Base-by-base conservation (phyloP, 2,797 vertebrate genomes). In the Pipistrellus pygmaeus region DNA sequence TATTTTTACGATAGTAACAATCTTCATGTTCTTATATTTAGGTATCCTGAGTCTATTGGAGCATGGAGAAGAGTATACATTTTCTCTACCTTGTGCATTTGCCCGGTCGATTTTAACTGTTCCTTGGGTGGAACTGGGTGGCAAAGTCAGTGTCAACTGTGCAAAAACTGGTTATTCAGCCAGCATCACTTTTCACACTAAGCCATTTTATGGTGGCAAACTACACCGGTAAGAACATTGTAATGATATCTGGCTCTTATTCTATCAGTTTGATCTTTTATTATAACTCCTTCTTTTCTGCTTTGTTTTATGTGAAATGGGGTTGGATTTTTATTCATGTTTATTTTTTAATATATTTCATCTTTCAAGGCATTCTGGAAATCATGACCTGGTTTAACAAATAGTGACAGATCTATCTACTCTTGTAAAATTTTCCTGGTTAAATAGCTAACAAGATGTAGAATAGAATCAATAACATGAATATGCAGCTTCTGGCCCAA, bases 31-130 rank as follows among this genome's bases (percentile, higher is more conserved):
- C 97, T 78, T 93, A 92, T 48, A 46, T 88, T 44, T 97, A 99
- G 99, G 99, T 96, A 98, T 99, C 96, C 97, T 99, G 66, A 98
- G 99, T 96, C 98, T 99, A 27, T 96, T 99, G 98, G 99, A 99
- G 90, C 99, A 99, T 0, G 99, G 99, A 17, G 99, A 99, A 66
- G 99, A 99, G 93, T 99, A 99, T 96, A 99, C 99, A 0, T 99
- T 99, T 98, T 99, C 99, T 78, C 98, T 99, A 96, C 99, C 99
- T 51, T 99, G 99, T 5, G 99, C 99, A 0, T 99, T 99, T 0
- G 99, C 99, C 30, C 99, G 99, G 97, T 99, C 99, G 93, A 99
- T 99, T 98, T 98, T 99, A 97, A 99, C 99, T 0, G 99, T 99
- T 85, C 99, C 99, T 76, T 99, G 99, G 99, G 99, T 99, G 91